phyloP scores from a whole-genome alignment of 1,140 invertebrate species.

The Eubasilissa regina region DNA sequence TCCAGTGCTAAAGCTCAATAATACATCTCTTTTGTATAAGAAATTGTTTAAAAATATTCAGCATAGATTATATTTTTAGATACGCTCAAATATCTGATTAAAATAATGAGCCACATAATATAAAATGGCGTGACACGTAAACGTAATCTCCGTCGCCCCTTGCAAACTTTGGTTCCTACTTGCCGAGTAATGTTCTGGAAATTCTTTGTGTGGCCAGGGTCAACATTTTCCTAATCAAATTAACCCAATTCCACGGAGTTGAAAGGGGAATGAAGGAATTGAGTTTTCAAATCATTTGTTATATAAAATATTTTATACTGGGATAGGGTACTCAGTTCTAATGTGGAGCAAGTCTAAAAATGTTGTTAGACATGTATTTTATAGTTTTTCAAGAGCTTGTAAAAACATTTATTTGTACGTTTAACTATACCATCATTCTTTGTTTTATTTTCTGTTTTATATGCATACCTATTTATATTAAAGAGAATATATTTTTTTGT shows the following conservation, averaged over 20 bases:
- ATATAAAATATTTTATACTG: no score
- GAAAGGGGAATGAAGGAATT: not conserved
- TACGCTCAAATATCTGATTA: not conserved
- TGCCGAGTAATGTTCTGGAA: conserved; percentile 12
- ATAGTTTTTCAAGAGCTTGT: not conserved
- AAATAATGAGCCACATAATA: not conserved
- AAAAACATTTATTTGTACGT: not conserved
- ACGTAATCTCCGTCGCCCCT: not conserved
- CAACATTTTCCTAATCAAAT: conserved; percentile 14
- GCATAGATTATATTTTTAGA: no score
- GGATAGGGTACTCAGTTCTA: no score
- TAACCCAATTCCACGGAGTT: not conserved
- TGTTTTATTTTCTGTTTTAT: no score
- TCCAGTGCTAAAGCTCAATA: no score
- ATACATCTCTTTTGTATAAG: no score
- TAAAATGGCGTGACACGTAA: conserved; percentile 26
- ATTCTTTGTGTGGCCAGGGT: conserved; percentile 6
- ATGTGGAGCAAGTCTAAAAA: no score
- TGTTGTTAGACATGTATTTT: no score
- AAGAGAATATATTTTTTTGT: no score
- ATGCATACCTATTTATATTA: no score
- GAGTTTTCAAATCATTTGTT: not conserved
- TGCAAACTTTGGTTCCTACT: not conserved
- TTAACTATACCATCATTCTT: no score
- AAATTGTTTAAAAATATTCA: no score